A percentile compares a stretch with the other conserved stretches of the same genome.
Conservation (phyloP, 1,140 invertebrate genomes). For the Schlechtendalia chinensis region DNA sequence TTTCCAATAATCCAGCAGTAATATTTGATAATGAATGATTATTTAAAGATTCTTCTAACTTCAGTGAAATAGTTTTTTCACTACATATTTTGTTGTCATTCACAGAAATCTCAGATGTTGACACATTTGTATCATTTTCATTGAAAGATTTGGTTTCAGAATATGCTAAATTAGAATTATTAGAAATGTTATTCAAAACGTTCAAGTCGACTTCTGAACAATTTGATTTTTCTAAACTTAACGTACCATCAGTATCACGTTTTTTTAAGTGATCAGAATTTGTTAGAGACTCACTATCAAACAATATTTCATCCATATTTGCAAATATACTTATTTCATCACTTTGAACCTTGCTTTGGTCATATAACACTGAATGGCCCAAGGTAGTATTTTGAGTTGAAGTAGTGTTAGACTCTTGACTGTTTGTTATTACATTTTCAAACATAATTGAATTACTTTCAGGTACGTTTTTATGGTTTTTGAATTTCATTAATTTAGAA, state of each 20-base stretch:
- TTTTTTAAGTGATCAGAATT: neutral
- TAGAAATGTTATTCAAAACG: neutral
- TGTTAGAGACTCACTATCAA: neutral
- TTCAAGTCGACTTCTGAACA: neutral
- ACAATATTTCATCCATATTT: neutral
- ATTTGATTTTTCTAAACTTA: neutral
- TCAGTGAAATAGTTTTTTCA: neutral
- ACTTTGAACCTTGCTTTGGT: neutral
- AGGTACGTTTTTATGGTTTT: neutral
- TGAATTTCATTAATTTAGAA: neutral
- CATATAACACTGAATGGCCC: neutral
- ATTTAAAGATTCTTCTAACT: neutral
- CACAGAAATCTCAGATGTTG: neutral
- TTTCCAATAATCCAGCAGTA: neutral
- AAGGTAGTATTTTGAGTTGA: neutral
- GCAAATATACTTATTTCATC: constrained; percentile 5
- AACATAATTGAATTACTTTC: neutral
- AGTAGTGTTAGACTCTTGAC: neutral
- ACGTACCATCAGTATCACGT: neutral
- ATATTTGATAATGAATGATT: neutral
- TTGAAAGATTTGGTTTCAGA: neutral
- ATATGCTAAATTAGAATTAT: neutral
- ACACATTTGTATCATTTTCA: neutral
- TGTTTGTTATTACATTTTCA: constrained; percentile 22
- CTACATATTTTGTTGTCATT: neutral